Percentiles rank a stretch among this genome's conserved stretches.
Conservation (phyloP, 2,888 invertebrate genomes). For the Dynastes maya region DNA sequence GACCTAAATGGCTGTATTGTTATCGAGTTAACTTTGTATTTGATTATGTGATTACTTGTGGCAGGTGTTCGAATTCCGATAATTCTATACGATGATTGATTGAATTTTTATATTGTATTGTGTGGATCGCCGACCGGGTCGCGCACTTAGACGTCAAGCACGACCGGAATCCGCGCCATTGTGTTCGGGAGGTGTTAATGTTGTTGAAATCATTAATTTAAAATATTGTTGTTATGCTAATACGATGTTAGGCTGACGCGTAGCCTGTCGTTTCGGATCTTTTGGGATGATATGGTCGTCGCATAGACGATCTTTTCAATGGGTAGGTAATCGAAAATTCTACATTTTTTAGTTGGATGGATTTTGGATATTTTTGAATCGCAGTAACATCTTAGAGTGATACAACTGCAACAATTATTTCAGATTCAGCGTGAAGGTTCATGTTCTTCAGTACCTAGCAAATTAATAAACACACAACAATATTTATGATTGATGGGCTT, state of each 20-base stretch:
- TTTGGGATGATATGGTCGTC: not conserved
- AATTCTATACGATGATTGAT: constrained; percentile 64
- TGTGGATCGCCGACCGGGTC: constrained; percentile 53
- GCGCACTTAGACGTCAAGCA: constrained; percentile 29
- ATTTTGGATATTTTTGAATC: no score
- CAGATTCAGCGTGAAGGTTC: no score
- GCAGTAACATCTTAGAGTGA: no score
- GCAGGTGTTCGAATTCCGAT: constrained; percentile 66
- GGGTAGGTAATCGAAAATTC: no score
- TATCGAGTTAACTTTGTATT: constrained; percentile 68
- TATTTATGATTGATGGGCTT: no score
- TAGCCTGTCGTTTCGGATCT: constrained; percentile 10
- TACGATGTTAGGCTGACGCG: constrained; percentile 26
- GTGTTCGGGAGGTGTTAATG: constrained; percentile 55
- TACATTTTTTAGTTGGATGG: no score
- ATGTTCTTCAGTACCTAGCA: no score
- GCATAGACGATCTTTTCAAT: no score
- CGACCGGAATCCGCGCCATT: constrained; percentile 45
- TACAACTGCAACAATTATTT: no score
- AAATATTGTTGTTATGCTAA: constrained; percentile 52
- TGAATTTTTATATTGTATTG: constrained; percentile 62
- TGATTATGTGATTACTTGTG: constrained; percentile 68
- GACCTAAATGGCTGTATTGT: constrained; percentile 66
- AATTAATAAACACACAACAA: no score
- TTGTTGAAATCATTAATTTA: constrained; percentile 55